Evolutionary conservation across 2,113 vertebrate genomes (phyloP), one percentile per base, ranked within the genome.

Genomic region (Anoura caudifer): DNA sequence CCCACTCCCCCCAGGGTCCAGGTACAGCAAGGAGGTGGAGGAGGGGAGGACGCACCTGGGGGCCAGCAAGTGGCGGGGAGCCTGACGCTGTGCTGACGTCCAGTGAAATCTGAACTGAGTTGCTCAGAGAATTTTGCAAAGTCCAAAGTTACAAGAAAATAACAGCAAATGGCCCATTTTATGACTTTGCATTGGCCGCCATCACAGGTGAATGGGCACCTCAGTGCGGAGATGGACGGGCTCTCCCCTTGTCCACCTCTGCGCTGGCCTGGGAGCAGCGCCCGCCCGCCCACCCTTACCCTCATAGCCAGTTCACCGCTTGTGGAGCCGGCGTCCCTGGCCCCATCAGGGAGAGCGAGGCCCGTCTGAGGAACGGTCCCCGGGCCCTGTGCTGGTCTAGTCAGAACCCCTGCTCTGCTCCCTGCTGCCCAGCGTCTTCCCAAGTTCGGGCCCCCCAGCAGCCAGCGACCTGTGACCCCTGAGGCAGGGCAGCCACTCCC

Each of bases 141-240:
- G 87, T 95, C 87, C 97, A 98, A 98, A 94, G 95, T 98, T 81
- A 97, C 41, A 95, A 81, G 92, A 96, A 97, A 94, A 97, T 98
- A 96, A 98, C 98, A 92, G 85, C 95, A 96, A 98, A 98, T 65
- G 93, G 81, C 19, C 97, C 97, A 85, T 98, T 98, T 98, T 97
- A 98, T 93, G 95, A 94, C 96, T 97, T 96, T 31, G 65, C 41
- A 59, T 36, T 82, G 8, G 3, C 91, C 70, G 43, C 38, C 95
- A 26, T 19, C 5, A 17, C 65, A 9, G 2, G 73, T 19, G 89
- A 84, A 76, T 19, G 75, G 90, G 38, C 92, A 0, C 65, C 77
- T 94, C 47, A 19, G 54, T 10, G 10, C 4, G 3, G 94, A 95
- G 95, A 87, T 4, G 92, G 67, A 77, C 6, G 70, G 88, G 72